A percentile compares a stretch with the other conserved stretches of the same genome.
Evolutionary conservation across 2,888 invertebrate genomes (phyloP).

Genomic region (Archips xylosteana): DNA sequence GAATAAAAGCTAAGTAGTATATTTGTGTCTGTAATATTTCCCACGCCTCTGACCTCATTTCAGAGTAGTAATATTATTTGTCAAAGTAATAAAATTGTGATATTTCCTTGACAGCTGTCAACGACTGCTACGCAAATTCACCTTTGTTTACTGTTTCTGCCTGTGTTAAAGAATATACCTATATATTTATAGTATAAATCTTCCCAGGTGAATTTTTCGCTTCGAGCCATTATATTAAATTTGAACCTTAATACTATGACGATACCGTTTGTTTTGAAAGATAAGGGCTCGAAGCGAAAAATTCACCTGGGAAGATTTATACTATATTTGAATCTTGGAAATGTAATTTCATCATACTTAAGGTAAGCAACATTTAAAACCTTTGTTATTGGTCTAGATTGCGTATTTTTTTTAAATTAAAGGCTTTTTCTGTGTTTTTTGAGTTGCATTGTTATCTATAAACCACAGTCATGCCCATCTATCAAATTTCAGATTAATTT

Average conservation of each 20-base stretch:
- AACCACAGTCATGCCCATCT: no score
- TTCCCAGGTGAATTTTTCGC: no score
- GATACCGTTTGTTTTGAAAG: no score
- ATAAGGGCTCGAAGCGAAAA: no score
- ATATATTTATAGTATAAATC: no score
- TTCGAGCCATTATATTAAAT: no score
- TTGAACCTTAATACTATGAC: no score
- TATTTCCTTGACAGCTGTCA: conserved; percentile 18
- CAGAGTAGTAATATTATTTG: conserved; percentile 15
- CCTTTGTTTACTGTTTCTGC: neutral
- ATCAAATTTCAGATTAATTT: no score
- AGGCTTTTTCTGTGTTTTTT: no score
- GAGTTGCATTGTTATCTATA: no score
- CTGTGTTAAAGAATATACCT: neutral
- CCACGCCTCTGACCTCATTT: neutral
- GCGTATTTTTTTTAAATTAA: no score
- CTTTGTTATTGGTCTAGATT: neutral
- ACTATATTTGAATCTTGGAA: neutral
- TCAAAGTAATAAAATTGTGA: conserved; percentile 1
- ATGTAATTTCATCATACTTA: neutral
- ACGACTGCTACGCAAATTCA: neutral
- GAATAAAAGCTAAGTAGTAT: neutral
- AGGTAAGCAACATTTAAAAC: neutral
- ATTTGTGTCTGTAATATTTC: conserved; percentile 11
- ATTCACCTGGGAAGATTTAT: no score